Conservation (phyloP, 1,140 invertebrate genomes). For the Matsumurasca onukii region DNA sequence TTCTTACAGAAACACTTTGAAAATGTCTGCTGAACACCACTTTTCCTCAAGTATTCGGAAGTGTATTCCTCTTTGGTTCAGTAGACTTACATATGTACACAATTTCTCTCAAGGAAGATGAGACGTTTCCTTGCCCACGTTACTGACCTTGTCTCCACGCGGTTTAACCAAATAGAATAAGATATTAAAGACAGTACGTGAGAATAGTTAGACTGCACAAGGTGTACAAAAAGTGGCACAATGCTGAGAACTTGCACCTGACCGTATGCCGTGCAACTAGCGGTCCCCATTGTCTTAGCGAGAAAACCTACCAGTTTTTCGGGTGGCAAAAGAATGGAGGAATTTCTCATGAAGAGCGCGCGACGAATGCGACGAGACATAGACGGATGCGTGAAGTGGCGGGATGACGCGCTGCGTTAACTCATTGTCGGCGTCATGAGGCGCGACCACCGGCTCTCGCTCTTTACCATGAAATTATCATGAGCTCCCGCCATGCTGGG, state of each 20-base stretch:
- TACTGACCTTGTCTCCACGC: too few species aligned
- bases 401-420: conserved; percentile 8
- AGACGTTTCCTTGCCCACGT: too few species aligned
- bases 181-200: too few species aligned
- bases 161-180: too few species aligned
- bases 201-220: neutral
- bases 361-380: conserved; percentile 18
- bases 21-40: too few species aligned
- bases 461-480: conserved; percentile 27
- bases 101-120: too few species aligned
- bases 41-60: too few species aligned
- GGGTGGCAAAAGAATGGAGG: conserved; percentile 14
- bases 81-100: too few species aligned
- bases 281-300: conserved; percentile 7
- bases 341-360: conserved; percentile 14
- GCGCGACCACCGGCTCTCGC: neutral
- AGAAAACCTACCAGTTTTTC: conserved; percentile 5
- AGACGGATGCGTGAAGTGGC: conserved; percentile 3
- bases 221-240: neutral
- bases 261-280: neutral
- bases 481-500: neutral
- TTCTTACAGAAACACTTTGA: too few species aligned
- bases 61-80: too few species aligned
- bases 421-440: conserved; percentile 8
- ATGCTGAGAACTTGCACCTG: neutral